phyloP scores from a whole-genome alignment of 2,888 invertebrate species.

The Hirtodrosophila trivittata region DNA sequence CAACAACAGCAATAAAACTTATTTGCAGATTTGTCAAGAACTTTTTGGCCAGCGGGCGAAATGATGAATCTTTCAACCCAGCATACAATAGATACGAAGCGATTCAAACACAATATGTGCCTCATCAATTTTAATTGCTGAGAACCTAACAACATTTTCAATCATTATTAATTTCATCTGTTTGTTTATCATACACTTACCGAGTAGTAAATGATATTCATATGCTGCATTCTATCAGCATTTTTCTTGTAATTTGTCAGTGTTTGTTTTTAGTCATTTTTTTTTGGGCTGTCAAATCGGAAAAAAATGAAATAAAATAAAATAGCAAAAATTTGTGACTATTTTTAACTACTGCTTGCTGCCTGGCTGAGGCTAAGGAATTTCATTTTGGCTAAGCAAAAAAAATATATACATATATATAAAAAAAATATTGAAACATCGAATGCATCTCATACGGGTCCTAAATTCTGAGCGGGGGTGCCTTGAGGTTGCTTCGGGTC shows the following conservation, averaged over 20 bases:
- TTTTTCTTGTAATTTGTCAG: constrained; percentile 20
- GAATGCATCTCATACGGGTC: constrained; percentile 27
- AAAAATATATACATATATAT: constrained; percentile 1
- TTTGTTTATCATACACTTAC: constrained; percentile 39
- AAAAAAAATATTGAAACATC: constrained; percentile 50
- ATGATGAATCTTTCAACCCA: constrained; percentile 29
- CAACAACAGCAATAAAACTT: too few relatives aligned
- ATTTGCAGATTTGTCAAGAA: constrained; percentile 46
- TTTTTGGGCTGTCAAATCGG: constrained; percentile 63
- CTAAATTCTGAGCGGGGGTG: constrained; percentile 27
- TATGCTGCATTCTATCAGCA: constrained; percentile 36
- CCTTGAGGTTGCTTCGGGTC: constrained; percentile 10
- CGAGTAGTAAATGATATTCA: constrained; percentile 19
- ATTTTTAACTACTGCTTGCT: constrained; percentile 57
- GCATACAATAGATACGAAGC: constrained; percentile 21
- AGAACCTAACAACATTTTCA: constrained; percentile 40
- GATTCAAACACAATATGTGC: constrained; percentile 13
- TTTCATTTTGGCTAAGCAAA: constrained; percentile 52
- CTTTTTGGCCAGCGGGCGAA: constrained; percentile 41
- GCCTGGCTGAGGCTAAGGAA: constrained; percentile 67
- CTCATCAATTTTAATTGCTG: constrained; percentile 64
- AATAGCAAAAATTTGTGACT: constrained; percentile 59
- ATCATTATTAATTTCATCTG: constrained; percentile 58
- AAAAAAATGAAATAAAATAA: constrained; percentile 29
- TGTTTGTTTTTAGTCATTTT: constrained; percentile 26